phyloP scores from a whole-genome alignment of 2,113 vertebrate genomes.

The Toxotes jaculatrix region DNA sequence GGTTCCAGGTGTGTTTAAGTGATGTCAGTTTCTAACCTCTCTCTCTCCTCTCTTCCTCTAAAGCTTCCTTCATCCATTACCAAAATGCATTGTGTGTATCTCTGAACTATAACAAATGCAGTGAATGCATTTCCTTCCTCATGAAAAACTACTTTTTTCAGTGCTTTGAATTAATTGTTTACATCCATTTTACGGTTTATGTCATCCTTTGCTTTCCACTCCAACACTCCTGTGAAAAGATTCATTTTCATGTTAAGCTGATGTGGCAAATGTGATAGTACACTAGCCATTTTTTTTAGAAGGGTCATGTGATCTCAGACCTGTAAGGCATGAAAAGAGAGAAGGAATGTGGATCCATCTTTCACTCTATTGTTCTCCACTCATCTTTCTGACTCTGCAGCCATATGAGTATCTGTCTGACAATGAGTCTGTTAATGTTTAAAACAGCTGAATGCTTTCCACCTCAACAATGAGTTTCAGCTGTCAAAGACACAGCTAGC shows the following conservation, averaged over 20 bases:
- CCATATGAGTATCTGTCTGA: constrained; percentile 32
- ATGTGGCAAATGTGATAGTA: neutral
- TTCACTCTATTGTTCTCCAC: constrained; percentile 51
- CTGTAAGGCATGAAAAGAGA: constrained; percentile 65
- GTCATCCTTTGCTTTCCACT: neutral
- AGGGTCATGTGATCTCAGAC: constrained; percentile 63
- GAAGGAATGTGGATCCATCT: constrained; percentile 63
- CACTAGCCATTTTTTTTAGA: neutral
- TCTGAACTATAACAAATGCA: neutral
- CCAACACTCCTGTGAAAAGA: neutral
- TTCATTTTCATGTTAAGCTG: neutral
- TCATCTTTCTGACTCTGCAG: constrained; percentile 24
- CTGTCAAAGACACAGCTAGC: constrained; percentile 29
- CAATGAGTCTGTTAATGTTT: constrained; percentile 45
- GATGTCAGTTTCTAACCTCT: too few species aligned
- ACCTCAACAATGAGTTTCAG: constrained; percentile 44
- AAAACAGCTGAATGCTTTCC: constrained; percentile 41
- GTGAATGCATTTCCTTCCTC: too few species aligned
- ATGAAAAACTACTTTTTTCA: too few species aligned
- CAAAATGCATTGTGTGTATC: neutral
- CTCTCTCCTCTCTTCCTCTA: too few species aligned
- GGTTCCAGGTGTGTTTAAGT: too few species aligned
- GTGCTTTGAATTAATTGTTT: too few species aligned
- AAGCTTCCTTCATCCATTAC: neutral
- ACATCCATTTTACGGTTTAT: too few species aligned